A percentile compares a stretch with the other conserved stretches of the same genome.
phyloP scores from a whole-genome alignment of 2,888 invertebrate genomes.

The Dioctria rufipes region DNA sequence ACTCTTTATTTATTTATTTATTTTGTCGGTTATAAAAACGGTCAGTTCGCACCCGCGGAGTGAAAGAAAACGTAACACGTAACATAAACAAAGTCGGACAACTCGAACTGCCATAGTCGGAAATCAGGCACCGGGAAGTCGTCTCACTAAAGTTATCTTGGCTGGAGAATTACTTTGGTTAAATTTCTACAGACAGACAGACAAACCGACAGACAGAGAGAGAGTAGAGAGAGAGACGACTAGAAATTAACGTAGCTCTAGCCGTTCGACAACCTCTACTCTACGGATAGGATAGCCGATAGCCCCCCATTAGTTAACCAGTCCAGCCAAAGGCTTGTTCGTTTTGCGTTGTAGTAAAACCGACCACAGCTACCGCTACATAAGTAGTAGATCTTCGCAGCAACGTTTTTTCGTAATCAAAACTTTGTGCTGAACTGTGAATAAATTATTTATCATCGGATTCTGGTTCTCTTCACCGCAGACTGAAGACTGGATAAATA shows the following conservation, averaged over 20 bases:
- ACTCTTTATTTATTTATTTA: conserved; percentile 20
- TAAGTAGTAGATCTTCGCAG: too few relatives aligned
- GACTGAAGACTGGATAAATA: neutral
- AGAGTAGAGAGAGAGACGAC: neutral
- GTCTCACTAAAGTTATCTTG: neutral
- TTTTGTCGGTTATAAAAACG: conserved; percentile 30
- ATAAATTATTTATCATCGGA: neutral
- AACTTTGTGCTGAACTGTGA: neutral
- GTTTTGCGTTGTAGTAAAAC: neutral
- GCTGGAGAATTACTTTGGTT: too few relatives aligned
- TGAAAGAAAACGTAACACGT: neutral
- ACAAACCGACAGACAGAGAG: neutral
- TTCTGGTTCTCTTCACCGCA: neutral
- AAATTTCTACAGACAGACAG: too few relatives aligned
- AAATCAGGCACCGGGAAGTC: conserved; percentile 43
- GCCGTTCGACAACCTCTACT: neutral
- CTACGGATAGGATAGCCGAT: too few relatives aligned
- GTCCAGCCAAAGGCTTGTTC: neutral
- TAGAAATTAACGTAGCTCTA: neutral
- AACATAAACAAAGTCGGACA: conserved; percentile 22
- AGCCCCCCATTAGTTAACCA: neutral
- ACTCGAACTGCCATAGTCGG: neutral
- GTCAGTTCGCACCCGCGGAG: conserved; percentile 5
- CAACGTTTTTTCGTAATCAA: conserved; percentile 13
- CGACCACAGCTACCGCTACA: neutral